Base-by-base conservation (phyloP, 1,140 invertebrate species). In the Drosophila orosa region DNA sequence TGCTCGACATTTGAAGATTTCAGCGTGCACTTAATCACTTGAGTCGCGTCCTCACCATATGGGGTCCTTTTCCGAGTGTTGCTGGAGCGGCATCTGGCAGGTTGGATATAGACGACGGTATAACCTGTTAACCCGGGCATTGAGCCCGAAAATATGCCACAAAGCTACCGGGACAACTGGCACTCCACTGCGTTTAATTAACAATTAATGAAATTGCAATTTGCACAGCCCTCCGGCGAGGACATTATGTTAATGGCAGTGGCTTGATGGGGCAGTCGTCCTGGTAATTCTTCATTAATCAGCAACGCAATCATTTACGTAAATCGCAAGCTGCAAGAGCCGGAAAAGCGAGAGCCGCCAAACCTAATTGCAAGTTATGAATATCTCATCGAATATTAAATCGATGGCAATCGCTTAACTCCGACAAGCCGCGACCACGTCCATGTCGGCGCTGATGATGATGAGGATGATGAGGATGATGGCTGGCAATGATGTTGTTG, bases 331-430 rank as follows among this genome's bases (percentile, higher is more conserved):
- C 59, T 52, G 37, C 25, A 25, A 67, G 47, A 57, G 55, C 40
- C 10, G 27, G 39, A 12, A 25, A 35, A 35, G 22, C 33, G 19
- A 50, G 44, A 19, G 62, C 50, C 69, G 33, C 44, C 57, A 63
- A 75, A 74, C 80, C 80, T 78, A 82, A 82, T 82, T 82, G 72
- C 81, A 75, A 82, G 80, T 82, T 83, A 82, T 82, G 80, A 82
- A 82, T 82, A 74, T 82, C 69, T 83, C 80, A 82, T 74, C 74
- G 80, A 78, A 74, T 78, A 82, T 83, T 78, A 74, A 83, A 83
- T 66, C 73, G 63, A 48, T 72, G 66, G 66, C 74, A 42, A 44
- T 50, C 69, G 54, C 37, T 77, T 71, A 65, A 58, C 55, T 62
- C 9, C 44, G 42, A 40, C 50, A 35, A 74, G 55, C 61, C 48